A percentile compares a stretch with the other conserved stretches of the same genome.
These are phyloP conservation scores for Gobionotothen gibberifrons DNA, from an alignment of 2,797 vertebrate species.

Conservation along the genomic window DNA sequence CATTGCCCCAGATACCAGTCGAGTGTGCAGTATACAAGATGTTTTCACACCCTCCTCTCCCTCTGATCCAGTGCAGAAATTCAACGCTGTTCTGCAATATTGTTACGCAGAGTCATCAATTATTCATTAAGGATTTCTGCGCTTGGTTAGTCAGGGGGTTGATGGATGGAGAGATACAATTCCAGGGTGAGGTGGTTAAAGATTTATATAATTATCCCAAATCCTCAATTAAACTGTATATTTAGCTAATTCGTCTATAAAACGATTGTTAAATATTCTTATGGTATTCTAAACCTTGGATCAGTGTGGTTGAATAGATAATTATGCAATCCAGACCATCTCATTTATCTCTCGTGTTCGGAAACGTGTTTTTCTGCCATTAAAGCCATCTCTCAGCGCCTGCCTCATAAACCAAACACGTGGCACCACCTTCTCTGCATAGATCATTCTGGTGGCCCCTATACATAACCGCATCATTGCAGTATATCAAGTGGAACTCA, in stretches of 20 bases:
- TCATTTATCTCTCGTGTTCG: conserved; percentile 34
- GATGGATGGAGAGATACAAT: conserved; percentile 51
- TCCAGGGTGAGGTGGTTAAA: conserved; percentile 42
- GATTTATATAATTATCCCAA: conserved; percentile 25
- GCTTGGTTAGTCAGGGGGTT: conserved; percentile 67
- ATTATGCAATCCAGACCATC: conserved; percentile 2
- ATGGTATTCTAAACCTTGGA: conserved; percentile 5
- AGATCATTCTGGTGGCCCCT: conserved; percentile 8
- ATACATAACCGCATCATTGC: conserved; percentile 52
- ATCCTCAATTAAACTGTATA: conserved; percentile 27
- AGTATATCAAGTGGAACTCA: conserved; percentile 30
- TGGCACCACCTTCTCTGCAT: conserved; percentile 30
- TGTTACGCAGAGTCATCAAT: conserved; percentile 81
- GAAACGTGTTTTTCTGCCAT: conserved; percentile 24
- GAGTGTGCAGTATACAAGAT: conserved; percentile 49
- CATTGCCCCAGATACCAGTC: conserved; percentile 67
- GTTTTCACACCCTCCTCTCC: conserved; percentile 56
- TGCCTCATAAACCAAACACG: conserved; percentile 39
- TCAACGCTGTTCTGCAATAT: conserved; percentile 74
- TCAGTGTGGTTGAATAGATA: conserved; percentile 9
- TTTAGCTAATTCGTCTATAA: conserved; percentile 8
- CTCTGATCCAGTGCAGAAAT: conserved; percentile 69
- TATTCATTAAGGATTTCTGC: conserved; percentile 79
- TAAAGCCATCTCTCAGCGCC: conserved; percentile 30
- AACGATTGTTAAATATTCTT: not conserved